Evolutionary conservation across 2,113 vertebrate genomes (phyloP), one percentile per base, ranked within the genome.

Genomic region (Poeciliopsis retropinna): DNA sequence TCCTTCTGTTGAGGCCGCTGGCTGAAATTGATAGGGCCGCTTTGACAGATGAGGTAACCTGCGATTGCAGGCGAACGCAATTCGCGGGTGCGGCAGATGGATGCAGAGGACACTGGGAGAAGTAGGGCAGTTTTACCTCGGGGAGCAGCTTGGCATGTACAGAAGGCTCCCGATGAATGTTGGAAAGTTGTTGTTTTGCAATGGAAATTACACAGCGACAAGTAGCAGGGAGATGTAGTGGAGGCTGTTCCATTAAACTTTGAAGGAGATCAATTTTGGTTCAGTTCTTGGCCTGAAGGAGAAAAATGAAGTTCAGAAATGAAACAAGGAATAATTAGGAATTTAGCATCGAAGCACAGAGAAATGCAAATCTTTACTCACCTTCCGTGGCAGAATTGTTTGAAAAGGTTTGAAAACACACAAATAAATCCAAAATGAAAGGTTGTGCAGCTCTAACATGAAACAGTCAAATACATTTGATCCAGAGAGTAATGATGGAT

Each of bases 11-110:
- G 62, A 88, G 86, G 75, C 66, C 30, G 79, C 87, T 75, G 62
- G 6, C 28, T 74, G 80, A 82, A 92, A 93, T 85, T 88, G 90
- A 92, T 88, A 86, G 88, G 79, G 34, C 75, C 76, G 87, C 70
- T 88, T 81, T 92, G 89, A 92, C 85, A 73, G 89, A 90, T 81
- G 83, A 89, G 82, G 88, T 90, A 90, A 88, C 88, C 78, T 79
- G 90, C 79, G 60, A 80, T 91, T 60, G 75, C 79, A 86, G 73
- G 81, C 82, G 86, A 91, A 87, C 73, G 64, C 82, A 91, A 90
- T 92, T 91, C 89, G 85, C 60, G 68, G 83, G 65, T 72, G 44
- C 47, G 27, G 77, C 89, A 89, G 89, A 91, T 90, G 87, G 90
- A 92, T 89, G 87, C 84, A 84, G 85, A 86, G 84, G 84, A 92